Conservation (phyloP, 2,113 vertebrate species). For the Protobothrops mucrosquamatus region DNA sequence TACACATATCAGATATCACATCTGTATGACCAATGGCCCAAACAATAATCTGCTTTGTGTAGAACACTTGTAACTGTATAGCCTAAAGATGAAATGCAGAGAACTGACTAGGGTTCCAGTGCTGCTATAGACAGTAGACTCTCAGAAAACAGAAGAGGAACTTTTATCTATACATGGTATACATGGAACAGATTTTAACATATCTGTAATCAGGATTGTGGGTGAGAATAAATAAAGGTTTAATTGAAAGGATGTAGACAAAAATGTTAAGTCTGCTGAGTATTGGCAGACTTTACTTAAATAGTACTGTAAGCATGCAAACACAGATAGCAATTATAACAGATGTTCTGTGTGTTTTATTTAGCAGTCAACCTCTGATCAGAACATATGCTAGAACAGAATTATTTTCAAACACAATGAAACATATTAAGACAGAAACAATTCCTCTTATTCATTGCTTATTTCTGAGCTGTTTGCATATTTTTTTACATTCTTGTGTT, state of each 20-base stretch:
- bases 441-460: neutral
- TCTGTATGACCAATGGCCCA: neutral
- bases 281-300: neutral
- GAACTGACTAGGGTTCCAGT: neutral
- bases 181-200: neutral
- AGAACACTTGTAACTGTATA: neutral
- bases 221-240: neutral
- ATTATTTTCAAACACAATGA: neutral
- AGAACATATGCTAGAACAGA: neutral
- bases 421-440: neutral
- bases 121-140: neutral
- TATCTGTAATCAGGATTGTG: neutral
- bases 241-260: neutral
- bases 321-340: neutral
- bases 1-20: neutral
- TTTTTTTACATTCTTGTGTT: neutral
- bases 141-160: neutral
- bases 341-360: neutral
- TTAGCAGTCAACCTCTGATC: neutral
- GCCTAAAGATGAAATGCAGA: neutral
- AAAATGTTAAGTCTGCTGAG: neutral
- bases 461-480: neutral
- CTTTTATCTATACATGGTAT: neutral
- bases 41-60: neutral
- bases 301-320: neutral